Conservation (phyloP, 2,888 invertebrate species). For the Tinea pellionella region DNA sequence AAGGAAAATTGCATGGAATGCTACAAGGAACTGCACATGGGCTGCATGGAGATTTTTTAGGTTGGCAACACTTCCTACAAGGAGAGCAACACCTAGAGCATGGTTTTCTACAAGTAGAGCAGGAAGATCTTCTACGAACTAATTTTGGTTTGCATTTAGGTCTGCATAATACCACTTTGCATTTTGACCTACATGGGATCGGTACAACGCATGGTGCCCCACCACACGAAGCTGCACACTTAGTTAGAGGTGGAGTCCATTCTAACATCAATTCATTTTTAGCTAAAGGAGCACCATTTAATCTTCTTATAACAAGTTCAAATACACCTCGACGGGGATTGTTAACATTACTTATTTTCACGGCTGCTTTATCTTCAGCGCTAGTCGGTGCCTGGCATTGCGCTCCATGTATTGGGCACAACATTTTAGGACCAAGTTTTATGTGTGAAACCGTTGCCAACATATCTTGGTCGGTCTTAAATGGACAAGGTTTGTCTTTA, state of each 20-base stretch:
- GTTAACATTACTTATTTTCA: conserved; percentile 40
- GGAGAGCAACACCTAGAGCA: background rate
- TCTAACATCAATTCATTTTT: conserved; percentile 57
- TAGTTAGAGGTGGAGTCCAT: conserved; percentile 45
- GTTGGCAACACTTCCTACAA: background rate
- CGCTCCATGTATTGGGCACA: conserved; percentile 40
- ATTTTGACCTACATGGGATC: conserved; percentile 31
- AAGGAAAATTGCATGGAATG: conserved; percentile 40
- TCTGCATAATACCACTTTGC: conserved; percentile 35
- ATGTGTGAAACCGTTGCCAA: conserved; percentile 49
- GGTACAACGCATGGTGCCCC: conserved; percentile 23
- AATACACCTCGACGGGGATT: conserved; percentile 58
- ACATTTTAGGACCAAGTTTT: conserved; percentile 39
- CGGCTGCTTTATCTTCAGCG: conserved; percentile 35
- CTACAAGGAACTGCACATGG: conserved; percentile 31
- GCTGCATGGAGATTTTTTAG: conserved; percentile 22
- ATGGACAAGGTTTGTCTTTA: conserved; percentile 32
- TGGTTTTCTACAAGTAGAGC: conserved; percentile 4
- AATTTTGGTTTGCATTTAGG: background rate
- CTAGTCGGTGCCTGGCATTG: conserved; percentile 44
- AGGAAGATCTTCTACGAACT: background rate
- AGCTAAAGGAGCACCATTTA: conserved; percentile 51
- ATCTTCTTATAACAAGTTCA: conserved; percentile 49
- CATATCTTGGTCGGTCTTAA: conserved; percentile 34
- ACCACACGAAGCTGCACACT: conserved; percentile 24